Base-by-base conservation (phyloP, 2,113 vertebrate species). In the Platysteira castanea region DNA sequence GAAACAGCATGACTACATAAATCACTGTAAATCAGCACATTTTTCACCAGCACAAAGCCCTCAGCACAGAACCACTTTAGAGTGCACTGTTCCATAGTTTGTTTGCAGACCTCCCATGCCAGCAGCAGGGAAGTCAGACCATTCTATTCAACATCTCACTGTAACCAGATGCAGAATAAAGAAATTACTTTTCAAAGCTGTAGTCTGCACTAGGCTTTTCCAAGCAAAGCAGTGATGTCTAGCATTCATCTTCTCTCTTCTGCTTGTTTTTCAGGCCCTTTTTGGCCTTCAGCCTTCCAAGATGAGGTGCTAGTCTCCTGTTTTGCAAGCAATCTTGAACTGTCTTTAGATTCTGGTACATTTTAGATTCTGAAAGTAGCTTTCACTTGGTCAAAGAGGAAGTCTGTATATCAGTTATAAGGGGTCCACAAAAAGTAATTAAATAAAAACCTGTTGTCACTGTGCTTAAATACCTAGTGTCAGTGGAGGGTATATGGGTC, bases 121-220 rank as follows among this genome's bases (percentile, higher is more conserved):
- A 93, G 64, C 71, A 90, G 44, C 28, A 19, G 64, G 56, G 75
- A 93, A 92, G 28, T 92, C 93, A 52, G 59, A 68, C 19, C 1
- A 0, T 70, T 74, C 44, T 71, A 21, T 75, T 89, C 16, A 92
- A 64, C n/a, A 49, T 56, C 60, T 91, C 64, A 81, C 64, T 78
- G 64, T 80, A 94, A 95, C 44, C 68, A 95, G 83, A 93, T 84
- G 52, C 44, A 81, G 60, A 75, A 53, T 78, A 93, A 94, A 88
- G 56, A 78, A 92, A 75, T 87, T 68, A 33, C 44, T 35, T 86
- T 93, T 93, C 93, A 90, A 92, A 90, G 41, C 68, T 75, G 3
- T 71, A 64, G 59, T 41, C 64, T 86, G 41, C 23, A 15, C 24
- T 60, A 49, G 31, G 46, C 68, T 92, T 88, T 90, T 87, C 87